Conservation (phyloP, 2,888 invertebrate species). For the Eupithecia inturbata region DNA sequence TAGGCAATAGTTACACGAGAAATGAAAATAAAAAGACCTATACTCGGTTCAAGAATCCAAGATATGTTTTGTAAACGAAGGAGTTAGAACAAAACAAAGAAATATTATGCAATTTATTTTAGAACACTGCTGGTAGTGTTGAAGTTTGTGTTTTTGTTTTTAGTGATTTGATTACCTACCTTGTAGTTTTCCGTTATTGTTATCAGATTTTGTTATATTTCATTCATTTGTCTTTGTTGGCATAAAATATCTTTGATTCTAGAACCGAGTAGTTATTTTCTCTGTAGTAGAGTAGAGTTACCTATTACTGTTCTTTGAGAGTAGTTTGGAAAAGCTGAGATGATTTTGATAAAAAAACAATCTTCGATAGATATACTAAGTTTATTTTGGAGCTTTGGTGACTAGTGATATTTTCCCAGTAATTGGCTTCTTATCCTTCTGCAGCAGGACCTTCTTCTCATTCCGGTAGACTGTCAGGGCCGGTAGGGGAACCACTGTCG, state of each 20-base stretch:
- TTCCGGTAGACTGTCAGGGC: conserved; percentile 74
- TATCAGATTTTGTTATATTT: too few relatives aligned
- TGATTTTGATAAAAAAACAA: not conserved
- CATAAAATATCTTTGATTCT: too few relatives aligned
- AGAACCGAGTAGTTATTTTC: not conserved
- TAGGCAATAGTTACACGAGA: not conserved
- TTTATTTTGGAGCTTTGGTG: conserved; percentile 72
- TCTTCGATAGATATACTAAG: not conserved
- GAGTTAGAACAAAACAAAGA: too few relatives aligned
- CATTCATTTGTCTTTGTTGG: too few relatives aligned
- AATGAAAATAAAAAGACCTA: too few relatives aligned
- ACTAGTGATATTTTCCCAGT: conserved; percentile 73
- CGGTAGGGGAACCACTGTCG: conserved; percentile 75
- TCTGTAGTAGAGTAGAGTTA: not conserved
- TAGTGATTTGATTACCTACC: too few relatives aligned
- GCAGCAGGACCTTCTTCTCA: conserved; percentile 72
- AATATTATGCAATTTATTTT: too few relatives aligned
- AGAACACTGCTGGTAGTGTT: too few relatives aligned
- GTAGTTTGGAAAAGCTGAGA: not conserved
- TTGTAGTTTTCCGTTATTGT: too few relatives aligned
- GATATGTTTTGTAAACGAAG: too few relatives aligned
- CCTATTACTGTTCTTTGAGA: not conserved
- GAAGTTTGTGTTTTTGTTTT: too few relatives aligned
- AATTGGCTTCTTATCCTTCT: conserved; percentile 72
- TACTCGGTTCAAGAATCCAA: too few relatives aligned